A percentile compares a stretch with the other conserved stretches of the same genome.
These are phyloP conservation scores for Gymnocheta viridis DNA, from an alignment of 2,888 invertebrate species.

Conservation along the genomic window DNA sequence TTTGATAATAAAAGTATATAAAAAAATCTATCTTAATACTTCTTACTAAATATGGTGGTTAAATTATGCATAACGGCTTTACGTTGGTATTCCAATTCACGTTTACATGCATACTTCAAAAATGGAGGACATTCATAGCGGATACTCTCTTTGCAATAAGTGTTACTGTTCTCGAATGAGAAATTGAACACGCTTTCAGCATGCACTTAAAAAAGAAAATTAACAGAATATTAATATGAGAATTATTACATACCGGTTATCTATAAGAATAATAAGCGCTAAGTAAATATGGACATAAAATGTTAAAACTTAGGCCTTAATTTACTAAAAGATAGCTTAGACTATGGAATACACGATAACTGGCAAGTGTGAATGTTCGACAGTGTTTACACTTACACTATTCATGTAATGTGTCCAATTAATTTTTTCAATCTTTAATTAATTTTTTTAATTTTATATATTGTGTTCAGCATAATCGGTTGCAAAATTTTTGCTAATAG, in stretches of 20 bases:
- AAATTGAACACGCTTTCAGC: conserved; percentile 86
- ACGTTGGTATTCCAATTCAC: conserved; percentile 83
- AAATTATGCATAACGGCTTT: conserved; percentile 81
- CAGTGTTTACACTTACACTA: no score
- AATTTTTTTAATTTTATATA: no score
- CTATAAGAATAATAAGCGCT: no score
- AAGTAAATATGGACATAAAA: no score
- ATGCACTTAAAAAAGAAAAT: conserved; percentile 83
- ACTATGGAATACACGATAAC: no score
- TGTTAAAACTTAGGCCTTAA: no score
- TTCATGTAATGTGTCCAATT: no score
- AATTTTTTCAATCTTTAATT: no score
- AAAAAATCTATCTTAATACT: conserved; percentile 46
- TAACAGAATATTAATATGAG: conserved; percentile 50
- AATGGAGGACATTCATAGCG: conserved; percentile 86
- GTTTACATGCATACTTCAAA: conserved; percentile 83
- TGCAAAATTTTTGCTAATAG: no score
- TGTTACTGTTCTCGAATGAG: conserved; percentile 81
- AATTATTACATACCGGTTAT: background rate
- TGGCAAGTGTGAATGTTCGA: no score
- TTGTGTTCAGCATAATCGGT: no score
- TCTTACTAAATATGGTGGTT: conserved; percentile 76
- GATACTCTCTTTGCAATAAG: conserved; percentile 83
- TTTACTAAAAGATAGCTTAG: no score
- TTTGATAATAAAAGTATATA: conserved; percentile 55